Evolutionary conservation across 2,888 invertebrate species (phyloP), one percentile per base, ranked within the genome.

Genomic region (Ptychoptera albimana): DNA sequence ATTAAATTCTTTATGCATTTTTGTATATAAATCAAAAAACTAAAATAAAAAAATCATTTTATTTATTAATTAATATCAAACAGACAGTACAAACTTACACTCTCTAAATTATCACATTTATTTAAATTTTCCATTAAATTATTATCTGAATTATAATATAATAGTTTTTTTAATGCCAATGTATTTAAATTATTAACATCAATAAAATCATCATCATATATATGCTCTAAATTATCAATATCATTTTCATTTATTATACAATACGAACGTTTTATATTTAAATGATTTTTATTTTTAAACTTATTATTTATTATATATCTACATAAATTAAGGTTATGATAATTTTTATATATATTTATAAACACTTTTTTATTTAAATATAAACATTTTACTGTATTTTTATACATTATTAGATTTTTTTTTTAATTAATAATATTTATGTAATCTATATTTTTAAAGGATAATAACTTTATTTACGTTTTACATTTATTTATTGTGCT

Each of bases 1-100:
- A 15, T 47, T 44, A 16, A 55, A 49, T 34, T 43, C 2, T 1
- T 16, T 9, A 23, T 45, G 42, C 6, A 46, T 35, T 1, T 11
- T 15, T 8, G 42, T 42, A 39, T 52, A 45, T 7, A 48, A 29
- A 12, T 43, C 42, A 39, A 52, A 34, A 12, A 56, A 32, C 56
- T 56, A 37, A n/a, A 42, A 41, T 16, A 16, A 11, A 35, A 6
- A 16, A 35, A 30, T 23, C 7, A 37, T 30, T 14, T 13, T 12
- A 43, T 29, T 29, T 7, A 32, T 32, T 11, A n/a, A 32, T 2
- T 3, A 32, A 32, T 11, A 30, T 30, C 9, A 11, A 32, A 9
- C 8, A 11, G 2, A 11, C 2, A 32, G 9, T 7, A 32, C 2
- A 9, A 32, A n/a, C 32, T 3, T 32, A 32, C 32, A 9, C n/a